Conservation (phyloP, 2,797 vertebrate species). For the Micropoecilia bifurca region DNA sequence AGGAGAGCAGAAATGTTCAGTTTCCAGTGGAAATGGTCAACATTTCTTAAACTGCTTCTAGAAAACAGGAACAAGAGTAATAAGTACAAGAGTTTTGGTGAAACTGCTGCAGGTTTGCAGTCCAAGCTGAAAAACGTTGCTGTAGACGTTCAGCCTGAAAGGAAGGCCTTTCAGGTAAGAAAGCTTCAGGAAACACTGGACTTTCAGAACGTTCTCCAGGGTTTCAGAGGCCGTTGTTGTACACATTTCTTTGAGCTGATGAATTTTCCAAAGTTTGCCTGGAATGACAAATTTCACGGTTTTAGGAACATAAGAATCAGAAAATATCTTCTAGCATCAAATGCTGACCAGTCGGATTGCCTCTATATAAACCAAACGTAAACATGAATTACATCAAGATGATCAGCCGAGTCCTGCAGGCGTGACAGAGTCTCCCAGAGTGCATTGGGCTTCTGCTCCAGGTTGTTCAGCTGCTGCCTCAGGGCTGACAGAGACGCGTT, state of each 20-base stretch:
- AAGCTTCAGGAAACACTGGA: slow-evolving; percentile 6
- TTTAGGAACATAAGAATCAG: neutral
- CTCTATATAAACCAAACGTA: too few species aligned
- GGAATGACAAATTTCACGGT: neutral
- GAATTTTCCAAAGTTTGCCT: slow-evolving; percentile 65
- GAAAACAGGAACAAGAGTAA: neutral
- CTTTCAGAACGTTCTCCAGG: neutral
- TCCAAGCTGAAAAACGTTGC: neutral
- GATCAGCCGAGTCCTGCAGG: slow-evolving; percentile 50
- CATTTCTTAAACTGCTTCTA: neutral
- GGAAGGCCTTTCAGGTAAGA: slow-evolving; percentile 19
- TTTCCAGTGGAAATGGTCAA: neutral
- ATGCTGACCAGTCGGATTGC: too few species aligned
- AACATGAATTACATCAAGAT: slow-evolving; percentile 67
- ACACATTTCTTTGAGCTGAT: slow-evolving; percentile 45
- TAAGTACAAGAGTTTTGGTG: slow-evolving; percentile 28
- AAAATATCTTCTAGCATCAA: neutral
- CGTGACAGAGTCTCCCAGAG: neutral
- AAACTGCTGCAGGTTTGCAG: slow-evolving; percentile 2
- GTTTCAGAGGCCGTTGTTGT: neutral
- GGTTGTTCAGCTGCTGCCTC: slow-evolving; percentile 37
- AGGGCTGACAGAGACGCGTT: slow-evolving; percentile 33
- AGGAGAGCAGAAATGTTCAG: neutral
- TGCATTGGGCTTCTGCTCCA: slow-evolving; percentile 8
- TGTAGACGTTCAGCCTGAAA: slow-evolving; percentile 10